Evolutionary conservation across 1,140 invertebrate genomes (phyloP), one percentile per base, ranked within the genome.

Genomic region (Cydia splendana): DNA sequence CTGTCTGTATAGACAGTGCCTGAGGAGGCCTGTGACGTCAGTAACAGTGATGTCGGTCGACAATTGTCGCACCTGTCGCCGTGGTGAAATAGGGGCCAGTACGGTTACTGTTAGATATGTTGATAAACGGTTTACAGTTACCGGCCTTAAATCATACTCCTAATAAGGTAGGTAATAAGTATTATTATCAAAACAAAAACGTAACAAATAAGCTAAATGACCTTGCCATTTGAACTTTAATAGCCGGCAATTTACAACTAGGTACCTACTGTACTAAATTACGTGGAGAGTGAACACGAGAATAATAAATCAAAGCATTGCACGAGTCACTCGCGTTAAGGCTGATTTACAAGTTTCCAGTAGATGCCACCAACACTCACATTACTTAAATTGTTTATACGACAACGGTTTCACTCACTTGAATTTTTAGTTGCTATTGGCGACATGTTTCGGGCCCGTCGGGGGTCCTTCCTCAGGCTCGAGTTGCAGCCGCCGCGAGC

Each of bases 231-330:
- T 20, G 20, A 62, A 62, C 20, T 62, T 24, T 62, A 62, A 62
- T 62, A 62, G 20, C 20, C 57, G 0, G 7, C 20, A 62, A 62
- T 24, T 62, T 62, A 62, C 57, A 62, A 62, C 57, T 62, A n/a
- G n/a, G n/a, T n/a, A 24, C 6, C 20, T 62, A 62, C 57, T 24
- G 2, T 62, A 62, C 2, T 62, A 62, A 62, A 62, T 62, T 24
- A 62, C 57, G 57, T 57, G 53, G n/a, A 57, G 51, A 53, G 5
- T 18, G 10, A 62, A 24, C 57, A 62, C 57, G 57, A 24, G 20
- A 62, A 62, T 62, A 62, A 62, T 62, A 62, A 62, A 62, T 62
- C 57, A 62, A 62, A 62, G 18, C 57, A 62, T 2, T 62, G 57
- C n/a, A 62, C 57, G 57, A 4, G 18, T 62, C 3, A 24, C 57